Base-by-base conservation (phyloP, 1,140 invertebrate genomes). In the Pissodes strobi region DNA sequence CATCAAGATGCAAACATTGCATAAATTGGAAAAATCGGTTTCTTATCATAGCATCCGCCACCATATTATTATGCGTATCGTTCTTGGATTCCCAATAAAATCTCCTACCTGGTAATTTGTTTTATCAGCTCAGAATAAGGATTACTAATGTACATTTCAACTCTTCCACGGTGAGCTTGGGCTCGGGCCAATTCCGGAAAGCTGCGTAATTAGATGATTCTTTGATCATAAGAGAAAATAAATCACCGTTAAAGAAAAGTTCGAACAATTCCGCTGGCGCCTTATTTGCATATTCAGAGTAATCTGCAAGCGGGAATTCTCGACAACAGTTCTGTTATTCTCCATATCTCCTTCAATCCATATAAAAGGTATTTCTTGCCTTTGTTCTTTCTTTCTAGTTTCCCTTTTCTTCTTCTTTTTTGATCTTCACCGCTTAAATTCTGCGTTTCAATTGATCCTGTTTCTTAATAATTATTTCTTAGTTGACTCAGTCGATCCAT, bases 51-150 rank as follows among this genome's bases (percentile, higher is more conserved):
- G n/a, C n/a, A n/a, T n/a, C n/a, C n/a, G n/a, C n/a, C n/a, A 45
- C 6, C 15, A 45, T 45, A 45, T 45, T 45, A 13, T 45, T 45
- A 45, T 45, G n/a, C n/a, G n/a, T n/a, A n/a, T n/a, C n/a, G n/a
- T n/a, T n/a, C n/a, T n/a, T n/a, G n/a, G n/a, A n/a, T n/a, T n/a
- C n/a, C n/a, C n/a, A n/a, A n/a, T n/a, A n/a, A 45, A 45, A n/a
- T n/a, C n/a, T n/a, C n/a, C n/a, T n/a, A n/a, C n/a, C n/a, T n/a
- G n/a, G n/a, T n/a, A n/a, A n/a, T n/a, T n/a, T n/a, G 13, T 45
- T 13, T 45, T 45, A 5, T 13, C 13, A 13, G 15, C 13, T 6
- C 5, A 6, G n/a, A 15, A 45, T 45, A 8, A 45, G 41, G 41
- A 45, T 45, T 6, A 13, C 15, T 13, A 45, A 45, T 45, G 41